phyloP scores from a whole-genome alignment of 2,797 vertebrate genomes.

The Cirrhinus molitorella region DNA sequence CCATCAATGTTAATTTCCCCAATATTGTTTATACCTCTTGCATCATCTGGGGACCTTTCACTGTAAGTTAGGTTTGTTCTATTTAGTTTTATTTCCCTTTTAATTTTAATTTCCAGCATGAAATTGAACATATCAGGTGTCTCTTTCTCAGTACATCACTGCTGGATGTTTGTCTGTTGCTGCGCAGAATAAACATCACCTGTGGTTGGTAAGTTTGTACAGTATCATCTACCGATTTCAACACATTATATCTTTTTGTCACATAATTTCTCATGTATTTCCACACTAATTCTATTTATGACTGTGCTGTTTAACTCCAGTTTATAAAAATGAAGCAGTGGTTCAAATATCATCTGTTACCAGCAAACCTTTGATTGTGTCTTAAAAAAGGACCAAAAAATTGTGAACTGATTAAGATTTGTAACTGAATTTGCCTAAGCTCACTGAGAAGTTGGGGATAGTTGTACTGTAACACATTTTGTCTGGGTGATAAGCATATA shows the following conservation, averaged over 20 bases:
- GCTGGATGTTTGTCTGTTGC: slow-evolving; percentile 25
- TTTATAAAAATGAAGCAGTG: not conserved
- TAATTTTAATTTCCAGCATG: not conserved
- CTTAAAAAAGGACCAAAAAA: not conserved
- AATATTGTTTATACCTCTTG: not conserved
- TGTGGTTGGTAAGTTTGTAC: not conserved
- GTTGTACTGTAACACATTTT: not conserved
- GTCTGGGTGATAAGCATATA: not conserved
- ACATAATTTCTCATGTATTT: not conserved
- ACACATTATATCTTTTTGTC: not conserved
- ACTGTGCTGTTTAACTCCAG: not conserved
- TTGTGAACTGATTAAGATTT: too few species aligned
- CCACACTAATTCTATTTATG: not conserved
- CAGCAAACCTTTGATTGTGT: not conserved
- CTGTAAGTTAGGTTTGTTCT: not conserved
- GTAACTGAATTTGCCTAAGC: too few species aligned
- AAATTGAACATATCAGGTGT: not conserved
- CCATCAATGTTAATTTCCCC: not conserved
- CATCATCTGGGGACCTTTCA: not conserved
- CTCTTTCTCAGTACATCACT: not conserved
- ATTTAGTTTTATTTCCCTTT: not conserved
- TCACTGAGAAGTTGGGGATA: not conserved
- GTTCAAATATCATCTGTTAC: not conserved
- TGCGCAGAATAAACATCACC: not conserved
- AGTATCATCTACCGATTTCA: not conserved